phyloP scores from a whole-genome alignment of 1,140 invertebrate species.

The Bombus affinis region DNA sequence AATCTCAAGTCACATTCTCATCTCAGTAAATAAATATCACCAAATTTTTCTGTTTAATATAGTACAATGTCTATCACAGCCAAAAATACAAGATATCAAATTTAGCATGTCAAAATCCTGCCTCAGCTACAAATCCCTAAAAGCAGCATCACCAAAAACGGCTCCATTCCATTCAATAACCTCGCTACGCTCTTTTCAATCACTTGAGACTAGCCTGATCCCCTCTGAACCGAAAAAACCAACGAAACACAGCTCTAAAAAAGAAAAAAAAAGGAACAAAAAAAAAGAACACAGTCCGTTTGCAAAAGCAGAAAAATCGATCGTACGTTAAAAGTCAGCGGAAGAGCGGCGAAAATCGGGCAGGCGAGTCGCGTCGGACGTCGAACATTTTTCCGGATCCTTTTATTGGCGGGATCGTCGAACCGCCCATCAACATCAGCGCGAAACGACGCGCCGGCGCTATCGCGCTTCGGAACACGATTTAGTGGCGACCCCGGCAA shows the following conservation, averaged over 20 bases:
- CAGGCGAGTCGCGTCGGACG: slow-evolving; percentile 63
- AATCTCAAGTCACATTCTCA: no score
- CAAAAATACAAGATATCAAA: background rate
- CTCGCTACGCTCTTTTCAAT: slow-evolving; percentile 18
- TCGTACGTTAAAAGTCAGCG: slow-evolving; percentile 22
- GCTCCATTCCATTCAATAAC: slow-evolving; percentile 10
- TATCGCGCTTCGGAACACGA: slow-evolving; percentile 71
- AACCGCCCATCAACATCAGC: slow-evolving; percentile 75
- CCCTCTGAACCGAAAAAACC: background rate
- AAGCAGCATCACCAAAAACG: background rate
- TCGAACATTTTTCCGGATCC: slow-evolving; percentile 61
- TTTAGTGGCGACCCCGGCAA: slow-evolving; percentile 79
- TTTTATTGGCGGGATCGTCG: slow-evolving; percentile 77
- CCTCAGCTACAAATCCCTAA: background rate
- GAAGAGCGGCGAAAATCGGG: slow-evolving; percentile 32
- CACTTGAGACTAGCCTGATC: slow-evolving; percentile 14
- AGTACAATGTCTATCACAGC: background rate
- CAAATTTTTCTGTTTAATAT: background rate
- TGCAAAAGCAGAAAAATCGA: slow-evolving; percentile 11
- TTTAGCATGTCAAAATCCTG: background rate
- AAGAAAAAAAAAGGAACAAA: background rate
- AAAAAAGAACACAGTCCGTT: background rate
- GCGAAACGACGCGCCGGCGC: slow-evolving; percentile 61
- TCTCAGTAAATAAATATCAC: background rate
- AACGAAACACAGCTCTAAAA: background rate